Evolutionary conservation across 92 coral and sea anemone species (phyloP), one percentile per base, ranked within the genome.

Genomic region (Isaurus tuberculatus): DNA sequence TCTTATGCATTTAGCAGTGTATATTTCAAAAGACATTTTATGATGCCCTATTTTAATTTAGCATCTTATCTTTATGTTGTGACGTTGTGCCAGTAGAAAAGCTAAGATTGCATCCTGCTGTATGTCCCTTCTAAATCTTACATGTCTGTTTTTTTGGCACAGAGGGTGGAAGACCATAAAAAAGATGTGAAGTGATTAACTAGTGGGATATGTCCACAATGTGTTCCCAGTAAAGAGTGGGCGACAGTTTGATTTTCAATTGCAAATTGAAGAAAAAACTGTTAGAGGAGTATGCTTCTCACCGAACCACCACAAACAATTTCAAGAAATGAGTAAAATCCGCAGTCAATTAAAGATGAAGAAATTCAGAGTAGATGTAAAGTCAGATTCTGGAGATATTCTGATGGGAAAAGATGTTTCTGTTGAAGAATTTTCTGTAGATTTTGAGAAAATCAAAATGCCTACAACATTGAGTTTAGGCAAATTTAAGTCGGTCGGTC

Each of bases 351-450:
- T 65, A 37, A 65, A 65, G 70, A 16, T 65, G 36, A 65, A 65
- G 15, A 65, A 30, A 15, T 13, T 65, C 70, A 65, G 15, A 65
- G 23, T 65, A 8, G 70, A 65, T 40, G 14, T 19, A n/a, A 65
- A 65, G 40, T 29, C 28, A 37, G 28, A 65, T n/a, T 27, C 70
- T 30, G 16, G 28, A 27, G 70, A 61, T 8, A 26, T 61, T 61
- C 14, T 61, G 2, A 46, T 81, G 79, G 86, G 79, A 5, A 19
- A 40, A 17, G 86, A 81, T 46, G 86, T 81, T 13, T 81, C 37
- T 26, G 23, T 81, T 4, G 79, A 81, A 81, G 64, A 66, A 33
- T 81, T 65, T 48, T 16, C 65, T 20, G 64, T 16, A 28, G 31
- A 22, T 34, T 81, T 81, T 25, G 8, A 44, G 17, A 81, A 69